phyloP scores from a whole-genome alignment of 2,888 invertebrate genomes.

The Drosophila histrio region DNA sequence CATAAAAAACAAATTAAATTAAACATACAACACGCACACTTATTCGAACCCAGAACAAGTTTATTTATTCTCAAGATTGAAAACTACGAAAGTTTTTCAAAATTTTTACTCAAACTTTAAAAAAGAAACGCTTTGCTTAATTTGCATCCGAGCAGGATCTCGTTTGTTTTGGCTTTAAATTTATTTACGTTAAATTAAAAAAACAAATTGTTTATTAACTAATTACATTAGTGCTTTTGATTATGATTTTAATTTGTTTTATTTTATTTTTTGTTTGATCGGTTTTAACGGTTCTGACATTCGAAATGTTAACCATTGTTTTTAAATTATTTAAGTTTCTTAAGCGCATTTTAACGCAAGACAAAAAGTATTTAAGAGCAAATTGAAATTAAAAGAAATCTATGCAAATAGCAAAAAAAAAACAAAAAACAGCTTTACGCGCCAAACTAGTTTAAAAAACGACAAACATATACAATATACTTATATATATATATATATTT shows the following conservation, averaged over 20 bases:
- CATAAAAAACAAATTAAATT: slow-evolving; percentile 29
- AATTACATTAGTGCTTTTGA: slow-evolving; percentile 46
- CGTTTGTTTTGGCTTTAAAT: slow-evolving; percentile 81
- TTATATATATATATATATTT: slow-evolving; percentile 34
- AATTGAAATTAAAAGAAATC: slow-evolving; percentile 50
- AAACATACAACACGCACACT: slow-evolving; percentile 33
- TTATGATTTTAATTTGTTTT: slow-evolving; percentile 39
- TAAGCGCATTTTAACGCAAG: slow-evolving; percentile 71
- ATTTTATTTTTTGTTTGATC: slow-evolving; percentile 35
- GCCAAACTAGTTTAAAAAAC: slow-evolving; percentile 78
- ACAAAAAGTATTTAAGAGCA: slow-evolving; percentile 72
- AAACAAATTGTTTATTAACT: slow-evolving; percentile 56
- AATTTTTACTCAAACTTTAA: slow-evolving; percentile 53
- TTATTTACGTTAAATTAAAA: slow-evolving; percentile 56
- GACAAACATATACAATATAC: slow-evolving; percentile 47
- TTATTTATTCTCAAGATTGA: slow-evolving; percentile 65
- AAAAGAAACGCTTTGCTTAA: slow-evolving; percentile 56
- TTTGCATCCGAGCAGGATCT: slow-evolving; percentile 83
- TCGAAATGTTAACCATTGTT: slow-evolving; percentile 74
- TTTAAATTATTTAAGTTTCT: slow-evolving; percentile 69
- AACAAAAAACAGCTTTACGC: slow-evolving; percentile 76
- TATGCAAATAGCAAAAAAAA: too few species aligned
- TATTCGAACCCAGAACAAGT: slow-evolving; percentile 45
- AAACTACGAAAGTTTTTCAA: slow-evolving; percentile 54
- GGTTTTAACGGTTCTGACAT: slow-evolving; percentile 59